Base-by-base conservation (phyloP, 1,140 invertebrate species). In the Papilio helenus region DNA sequence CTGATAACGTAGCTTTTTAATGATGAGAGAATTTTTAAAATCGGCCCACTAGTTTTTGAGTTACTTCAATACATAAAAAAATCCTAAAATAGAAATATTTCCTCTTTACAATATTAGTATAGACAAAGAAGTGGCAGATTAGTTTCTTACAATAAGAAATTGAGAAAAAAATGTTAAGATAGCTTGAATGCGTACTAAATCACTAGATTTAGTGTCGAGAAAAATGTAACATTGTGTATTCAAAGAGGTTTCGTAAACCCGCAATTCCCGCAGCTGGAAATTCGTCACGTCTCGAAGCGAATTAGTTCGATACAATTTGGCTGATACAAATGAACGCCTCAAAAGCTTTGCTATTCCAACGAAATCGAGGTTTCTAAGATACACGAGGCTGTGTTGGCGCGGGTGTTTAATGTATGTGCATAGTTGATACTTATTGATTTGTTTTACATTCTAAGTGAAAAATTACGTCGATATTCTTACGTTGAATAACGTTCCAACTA, bases 251-350 rank as follows among this genome's bases (percentile, higher is more conserved):
- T 73, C 42, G n/a, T 44, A 49, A 73, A 20, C 20, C 72, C 72
- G 72, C 72, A 49, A 49, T 44, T 46, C 42, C 72, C 72, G 42
- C 42, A 10, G 42, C 42, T 73, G 42, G 72, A 73, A 73, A 73
- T 73, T 73, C 72, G 72, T 46, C 72, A 73, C 72, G 72, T 73
- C 72, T 73, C 20, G 72, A 73, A 44, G 72, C 42, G 44, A 73
- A 73, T 49, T 73, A 73, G 72, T 73, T 73, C 72, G 20, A 49
- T 73, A 73, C 72, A 73, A 73, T 73, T 73, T 73, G 72, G 39
- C n/a, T 73, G 72, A 73, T 46, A 73, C 44, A 73, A 73, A 73
- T 73, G 72, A 73, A 49, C 42, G 44, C 44, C 44, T 73, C 44
- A 49, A 73, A 49, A 44, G 20, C 44, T 73, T 44, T 49, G 20